phyloP scores from a whole-genome alignment of 2,888 invertebrate genomes.

The Stenchaetothrips biformis region DNA sequence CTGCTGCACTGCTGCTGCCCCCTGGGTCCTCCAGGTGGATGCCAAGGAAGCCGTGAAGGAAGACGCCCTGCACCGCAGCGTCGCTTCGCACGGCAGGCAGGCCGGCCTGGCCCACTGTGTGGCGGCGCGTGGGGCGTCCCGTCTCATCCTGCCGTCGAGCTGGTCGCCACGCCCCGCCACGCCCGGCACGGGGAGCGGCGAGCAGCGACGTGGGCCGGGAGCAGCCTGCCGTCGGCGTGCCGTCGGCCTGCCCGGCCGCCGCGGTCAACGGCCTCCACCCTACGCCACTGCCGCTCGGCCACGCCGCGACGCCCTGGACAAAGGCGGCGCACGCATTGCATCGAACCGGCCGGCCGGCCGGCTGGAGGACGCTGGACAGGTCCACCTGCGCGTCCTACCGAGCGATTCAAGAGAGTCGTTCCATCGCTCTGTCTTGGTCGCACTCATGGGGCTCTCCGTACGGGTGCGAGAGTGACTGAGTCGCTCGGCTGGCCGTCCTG shows the following conservation, averaged over 20 bases:
- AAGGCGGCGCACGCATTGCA: neutral
- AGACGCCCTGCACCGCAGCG: neutral
- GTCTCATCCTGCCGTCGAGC: neutral
- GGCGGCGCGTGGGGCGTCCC: neutral
- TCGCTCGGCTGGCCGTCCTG: no score
- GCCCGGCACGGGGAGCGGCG: neutral
- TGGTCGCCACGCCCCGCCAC: neutral
- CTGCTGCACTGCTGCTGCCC: neutral
- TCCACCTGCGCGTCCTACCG: no score
- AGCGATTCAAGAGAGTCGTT: no score
- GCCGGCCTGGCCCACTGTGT: neutral
- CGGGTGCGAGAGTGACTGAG: no score
- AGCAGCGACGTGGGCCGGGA: neutral
- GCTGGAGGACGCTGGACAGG: neutral
- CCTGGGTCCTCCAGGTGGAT: neutral
- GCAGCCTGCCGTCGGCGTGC: neutral
- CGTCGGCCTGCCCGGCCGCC: neutral
- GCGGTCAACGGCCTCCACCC: slow-evolving; percentile 21
- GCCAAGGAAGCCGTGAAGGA: neutral
- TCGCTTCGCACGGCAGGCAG: neutral
- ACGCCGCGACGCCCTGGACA: neutral
- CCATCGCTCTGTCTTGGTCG: no score
- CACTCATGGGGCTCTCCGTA: no score
- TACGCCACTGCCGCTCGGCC: neutral
- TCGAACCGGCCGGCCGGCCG: neutral